Base-by-base conservation (phyloP, 1,140 invertebrate genomes). In the Protaetia brevitarsis region DNA sequence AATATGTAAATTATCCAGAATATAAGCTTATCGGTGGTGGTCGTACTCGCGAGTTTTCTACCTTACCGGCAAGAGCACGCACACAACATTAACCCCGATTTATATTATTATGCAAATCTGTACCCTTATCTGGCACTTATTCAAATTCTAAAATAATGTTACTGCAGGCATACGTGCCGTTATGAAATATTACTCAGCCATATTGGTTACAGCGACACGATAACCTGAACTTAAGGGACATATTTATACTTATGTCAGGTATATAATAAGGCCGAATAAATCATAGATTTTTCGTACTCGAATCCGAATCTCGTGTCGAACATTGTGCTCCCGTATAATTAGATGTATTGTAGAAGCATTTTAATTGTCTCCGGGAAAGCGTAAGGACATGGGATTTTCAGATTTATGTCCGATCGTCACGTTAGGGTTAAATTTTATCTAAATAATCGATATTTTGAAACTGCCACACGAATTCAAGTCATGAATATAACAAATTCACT, bases 101-200 rank as follows among this genome's bases (percentile, higher is more conserved):
- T 79, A 79, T 78, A 79, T 78, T 79, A 78, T 78, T 79, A 79
- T 79, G 77, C 72, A 79, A 79, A 79, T 79, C 62, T 62, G 16
- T 16, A 28, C 51, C 58, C 73, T 77, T 76, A 78, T 77, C 75
- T 68, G 61, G 67, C 69, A 73, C 68, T 75, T 78, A 77, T 78
- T 78, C 76, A 78, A 78, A 78, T 78, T 77, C 70, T 70, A 68
- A 76, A 76, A 76, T 76, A 77, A 77, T 74, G 73, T 74, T 76
- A 75, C 74, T 74, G 74, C 74, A 75, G 69, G 72, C 68, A 68
- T 66, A 71, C 73, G 71, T 73, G 73, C 71, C 64, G 70, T 74
- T 76, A 77, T 77, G 76, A 77, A 75, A 72, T 76, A 77, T 77
- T 73, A 76, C 71, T 66, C 71, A 68, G 75, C 75, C 75, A 76